Base-by-base conservation (phyloP, 1,140 invertebrate species). In the Dinothrombium tinctorium region DNA sequence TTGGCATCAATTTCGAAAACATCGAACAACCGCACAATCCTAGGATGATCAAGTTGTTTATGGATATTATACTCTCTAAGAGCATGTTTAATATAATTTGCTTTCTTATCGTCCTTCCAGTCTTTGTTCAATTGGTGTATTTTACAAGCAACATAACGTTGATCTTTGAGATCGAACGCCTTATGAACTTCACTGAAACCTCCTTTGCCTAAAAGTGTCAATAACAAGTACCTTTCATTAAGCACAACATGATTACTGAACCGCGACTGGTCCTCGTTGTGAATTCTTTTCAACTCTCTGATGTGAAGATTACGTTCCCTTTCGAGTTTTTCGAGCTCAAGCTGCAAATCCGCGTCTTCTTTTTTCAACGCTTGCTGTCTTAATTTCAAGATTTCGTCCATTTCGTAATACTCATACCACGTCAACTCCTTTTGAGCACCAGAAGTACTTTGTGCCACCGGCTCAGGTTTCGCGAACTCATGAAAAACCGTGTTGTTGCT, bases 71-170 rank as follows among this genome's bases (percentile, higher is more conserved):
- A 98, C 66, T 99, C 92, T 66, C 92, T 70, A 56, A 99, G 69
- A 49, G 92, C 92, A 66, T 99, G 92, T 54, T 96, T 98, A 61
- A 99, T 96, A 70, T 99, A 99, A 71, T 98, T 98, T 56, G 89
- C 92, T 69, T 98, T 98, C 65, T 98, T 98, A 62, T 98, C 90
- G 64, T 98, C 89, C 65, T 96, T 96, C 92, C 92, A 99, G 68
- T 95, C 89, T 72, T 95, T 94, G 63, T 96, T 98, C 47, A 98
- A 69, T 69, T 98, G 90, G 63, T 98, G 92, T 53, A 99, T 92
- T 67, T 99, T 99, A 67, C 92, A 98, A 44, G 92, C 92, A 41
- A 96, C 92, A 64, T 96, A 96, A 49, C 87, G 71, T 63, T 98
- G 89, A 63, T 98, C 89, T 58, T 92, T 87, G 53, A 69, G 48